Evolutionary conservation across 2,797 vertebrate genomes (phyloP).

Genomic region (Phrynocephalus vlangalii): DNA sequence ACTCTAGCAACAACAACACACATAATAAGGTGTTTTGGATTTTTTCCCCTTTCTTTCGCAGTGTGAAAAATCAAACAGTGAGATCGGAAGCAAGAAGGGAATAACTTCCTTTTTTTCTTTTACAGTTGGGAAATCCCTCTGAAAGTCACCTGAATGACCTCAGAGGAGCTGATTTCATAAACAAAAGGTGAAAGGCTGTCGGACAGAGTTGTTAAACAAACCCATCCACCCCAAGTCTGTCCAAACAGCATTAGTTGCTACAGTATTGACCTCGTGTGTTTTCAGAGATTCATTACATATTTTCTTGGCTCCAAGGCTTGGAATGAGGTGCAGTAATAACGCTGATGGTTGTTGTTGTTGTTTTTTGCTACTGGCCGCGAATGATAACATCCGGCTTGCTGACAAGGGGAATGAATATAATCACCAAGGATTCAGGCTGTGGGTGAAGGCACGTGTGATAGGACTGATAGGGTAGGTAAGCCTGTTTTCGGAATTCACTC

Average conservation of each 20-base stretch:
- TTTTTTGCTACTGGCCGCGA: constrained; percentile 10
- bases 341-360: neutral
- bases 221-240: constrained; percentile 29
- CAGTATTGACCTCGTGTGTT: constrained; percentile 30
- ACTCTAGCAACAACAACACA: too few species aligned
- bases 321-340: constrained; percentile 24
- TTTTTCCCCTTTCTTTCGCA: neutral
- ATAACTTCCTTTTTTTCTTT: constrained; percentile 9
- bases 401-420: neutral
- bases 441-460: neutral
- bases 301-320: constrained; percentile 8
- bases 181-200: constrained; percentile 4
- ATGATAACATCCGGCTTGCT: constrained; percentile 18
- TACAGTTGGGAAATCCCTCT: constrained; percentile 25
- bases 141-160: neutral
- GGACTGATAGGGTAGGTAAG: neutral
- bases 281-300: constrained; percentile 29
- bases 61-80: neutral
- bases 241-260: neutral
- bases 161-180: constrained; percentile 13
- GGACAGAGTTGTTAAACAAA: constrained; percentile 2
- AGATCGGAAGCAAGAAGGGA: neutral
- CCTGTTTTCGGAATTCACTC: constrained; percentile 12
- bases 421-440: neutral
- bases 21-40: too few species aligned